These are phyloP conservation scores for Hydriomena furcata DNA, from an alignment of 2,888 invertebrate species.

Conservation along the genomic window DNA sequence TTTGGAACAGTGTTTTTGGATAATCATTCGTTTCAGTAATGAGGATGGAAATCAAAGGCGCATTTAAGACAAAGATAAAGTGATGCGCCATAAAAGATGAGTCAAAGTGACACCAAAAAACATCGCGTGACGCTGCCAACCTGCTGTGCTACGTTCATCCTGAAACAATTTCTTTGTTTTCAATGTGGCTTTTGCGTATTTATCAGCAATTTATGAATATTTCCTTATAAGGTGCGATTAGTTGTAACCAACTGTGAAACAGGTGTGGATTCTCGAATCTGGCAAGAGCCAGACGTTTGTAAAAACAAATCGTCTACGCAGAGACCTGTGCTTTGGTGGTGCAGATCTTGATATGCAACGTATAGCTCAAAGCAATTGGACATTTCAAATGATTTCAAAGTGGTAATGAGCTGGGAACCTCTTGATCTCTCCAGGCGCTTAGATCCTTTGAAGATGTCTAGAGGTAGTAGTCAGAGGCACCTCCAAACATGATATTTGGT, in stretches of 20 bases:
- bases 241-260: background rate
- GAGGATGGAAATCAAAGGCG: slow-evolving; percentile 19
- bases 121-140: slow-evolving; percentile 8
- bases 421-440: no score
- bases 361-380: no score
- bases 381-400: no score
- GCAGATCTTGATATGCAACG: no score
- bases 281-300: no score
- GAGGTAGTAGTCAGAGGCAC: no score
- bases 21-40: slow-evolving; percentile 8
- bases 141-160: background rate
- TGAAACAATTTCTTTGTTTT: slow-evolving; percentile 18
- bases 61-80: slow-evolving; percentile 15
- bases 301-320: no score
- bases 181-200: background rate
- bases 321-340: no score
- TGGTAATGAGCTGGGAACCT: no score
- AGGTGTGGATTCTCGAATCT: no score
- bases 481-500: no score
- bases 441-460: no score
- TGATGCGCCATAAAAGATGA: slow-evolving; percentile 20
- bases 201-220: background rate
- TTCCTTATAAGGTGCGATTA: slow-evolving; percentile 1
- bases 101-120: slow-evolving; percentile 12
- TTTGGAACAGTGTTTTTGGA: slow-evolving; percentile 5